Base-by-base conservation (phyloP, 1,140 invertebrate species). In the Archivesica marissinica region DNA sequence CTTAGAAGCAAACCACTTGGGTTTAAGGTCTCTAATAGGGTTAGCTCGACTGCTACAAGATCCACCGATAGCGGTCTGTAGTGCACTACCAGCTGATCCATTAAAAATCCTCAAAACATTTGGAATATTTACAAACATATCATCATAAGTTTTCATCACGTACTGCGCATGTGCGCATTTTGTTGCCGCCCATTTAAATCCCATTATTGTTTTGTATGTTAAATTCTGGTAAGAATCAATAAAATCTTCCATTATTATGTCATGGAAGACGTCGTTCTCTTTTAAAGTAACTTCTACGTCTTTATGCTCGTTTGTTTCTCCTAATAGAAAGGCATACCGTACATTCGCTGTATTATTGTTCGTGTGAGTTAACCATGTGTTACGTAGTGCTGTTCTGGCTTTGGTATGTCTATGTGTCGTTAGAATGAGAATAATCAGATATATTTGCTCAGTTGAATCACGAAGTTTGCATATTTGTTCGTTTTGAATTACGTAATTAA, bases 131-230 rank as follows among this genome's bases (percentile, higher is more conserved):
- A 95, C 87, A 86, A 93, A 94, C 90, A 94, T 94, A 87, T 95
- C 95, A 82, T 95, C 95, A 79, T 95, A 95, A 41, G 92, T 93
- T 88, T 95, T 95, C 68, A 95, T 86, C 20, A 88, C 74, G 85
- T 87, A 93, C 78, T 61, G 79, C 4, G 96, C 96, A 88, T 95
- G 94, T 81, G 88, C 87, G 91, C 93, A 95, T 93, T 96, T 95
- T 91, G 96, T 95, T 9, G 95, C 94, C 61, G 96, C 95, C 96
- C 97, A 98, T 92, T 97, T 97, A 33, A 98, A 95, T 4, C 95
- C 96, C 96, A 97, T 97, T 4, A 96, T 95, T 92, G 97, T 97
- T 92, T 98, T 98, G 89, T 97, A 97, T 0, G 97, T 97, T 93
- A 98, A 95, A 93, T 98, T 98, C 80, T 96, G 95, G 90, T 98